Base-by-base conservation (phyloP, 2,797 vertebrate genomes). In the Varecia variegata region DNA sequence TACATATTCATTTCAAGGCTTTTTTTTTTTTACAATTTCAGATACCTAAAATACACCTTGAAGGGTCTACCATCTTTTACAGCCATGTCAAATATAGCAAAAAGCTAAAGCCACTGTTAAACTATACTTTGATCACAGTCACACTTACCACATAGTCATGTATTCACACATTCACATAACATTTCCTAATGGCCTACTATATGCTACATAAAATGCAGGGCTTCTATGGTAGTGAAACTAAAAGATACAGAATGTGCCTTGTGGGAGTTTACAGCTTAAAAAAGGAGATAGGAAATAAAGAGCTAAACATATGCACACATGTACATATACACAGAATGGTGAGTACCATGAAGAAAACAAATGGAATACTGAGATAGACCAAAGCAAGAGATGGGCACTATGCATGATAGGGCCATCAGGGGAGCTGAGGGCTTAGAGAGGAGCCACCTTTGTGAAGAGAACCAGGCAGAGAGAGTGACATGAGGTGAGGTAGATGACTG, bases 91-190 rank as follows among this genome's bases (percentile, higher is more conserved):
- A 89, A 85, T 13, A 27, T 0, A 76, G 32, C n/a, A 83, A 73
- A 93, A 95, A 86, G 38, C n/a, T 83, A 74, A 83, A 90, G 43
- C 21, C n/a, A 23, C 5, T 35, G 32, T 70, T 92, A 74, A 93
- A 45, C 21, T 15, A 80, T 1, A 54, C 43, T 91, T 73, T 62
- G 30, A 76, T 90, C 71, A 95, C 35, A 93, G 32, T 95, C 18
- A 45, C 5, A 65, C 38, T 47, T 35, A 85, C 32, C 25, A 67
- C 35, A 92, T 0, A 65, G 62, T 23, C 27, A 35, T 35, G 65
- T 77, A 65, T 65, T 60, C 76, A 92, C 18, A 21, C 5, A 67
- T 52, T 88, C 25, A 70, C 6, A 56, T 71, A 81, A 47, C 23
- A 77, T 60, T 60, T 90, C 38, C 38, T 35, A 60, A 80, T 5